phyloP scores from a whole-genome alignment of 2,888 invertebrate genomes.

The Yponomeuta cagnagella region DNA sequence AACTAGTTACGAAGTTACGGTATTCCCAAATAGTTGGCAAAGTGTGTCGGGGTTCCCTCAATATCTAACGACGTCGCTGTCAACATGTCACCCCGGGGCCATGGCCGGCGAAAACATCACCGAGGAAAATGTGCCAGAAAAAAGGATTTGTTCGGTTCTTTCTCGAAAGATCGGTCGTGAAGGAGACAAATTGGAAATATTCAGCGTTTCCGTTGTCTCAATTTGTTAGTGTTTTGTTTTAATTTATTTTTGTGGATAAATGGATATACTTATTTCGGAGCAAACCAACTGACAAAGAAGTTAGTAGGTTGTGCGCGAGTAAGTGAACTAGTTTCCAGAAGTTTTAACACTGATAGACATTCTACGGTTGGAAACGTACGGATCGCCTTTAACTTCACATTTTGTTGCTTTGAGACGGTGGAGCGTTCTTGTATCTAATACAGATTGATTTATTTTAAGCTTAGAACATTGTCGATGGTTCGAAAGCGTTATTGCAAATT shows the following conservation, averaged over 20 bases:
- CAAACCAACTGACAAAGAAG: conserved; percentile 1
- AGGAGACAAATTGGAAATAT: conserved; percentile 45
- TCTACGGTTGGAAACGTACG: neutral
- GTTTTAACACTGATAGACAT: conserved; percentile 3
- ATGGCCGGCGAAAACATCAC: conserved; percentile 16
- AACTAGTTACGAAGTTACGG: conserved; percentile 4
- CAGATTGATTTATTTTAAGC: neutral
- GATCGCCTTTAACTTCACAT: conserved; percentile 5
- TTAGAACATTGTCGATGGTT: neutral
- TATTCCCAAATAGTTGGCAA: conserved; percentile 2
- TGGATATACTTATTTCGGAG: conserved; percentile 15
- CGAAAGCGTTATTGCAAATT: no score
- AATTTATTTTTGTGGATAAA: conserved; percentile 35
- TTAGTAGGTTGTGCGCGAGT: neutral
- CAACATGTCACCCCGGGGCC: conserved; percentile 31
- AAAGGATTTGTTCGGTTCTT: conserved; percentile 39
- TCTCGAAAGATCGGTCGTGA: conserved; percentile 30
- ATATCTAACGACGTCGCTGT: conserved; percentile 28
- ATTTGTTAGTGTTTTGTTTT: conserved; percentile 44
- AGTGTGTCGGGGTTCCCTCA: conserved; percentile 17
- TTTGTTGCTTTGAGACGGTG: neutral
- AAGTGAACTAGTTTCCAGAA: neutral
- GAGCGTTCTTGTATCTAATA: neutral
- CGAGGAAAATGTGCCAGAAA: conserved; percentile 27
- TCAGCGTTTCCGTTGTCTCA: conserved; percentile 38